These are phyloP conservation scores for Drosophila mettleri DNA, from an alignment of 2,888 invertebrate species.

Conservation along the genomic window DNA sequence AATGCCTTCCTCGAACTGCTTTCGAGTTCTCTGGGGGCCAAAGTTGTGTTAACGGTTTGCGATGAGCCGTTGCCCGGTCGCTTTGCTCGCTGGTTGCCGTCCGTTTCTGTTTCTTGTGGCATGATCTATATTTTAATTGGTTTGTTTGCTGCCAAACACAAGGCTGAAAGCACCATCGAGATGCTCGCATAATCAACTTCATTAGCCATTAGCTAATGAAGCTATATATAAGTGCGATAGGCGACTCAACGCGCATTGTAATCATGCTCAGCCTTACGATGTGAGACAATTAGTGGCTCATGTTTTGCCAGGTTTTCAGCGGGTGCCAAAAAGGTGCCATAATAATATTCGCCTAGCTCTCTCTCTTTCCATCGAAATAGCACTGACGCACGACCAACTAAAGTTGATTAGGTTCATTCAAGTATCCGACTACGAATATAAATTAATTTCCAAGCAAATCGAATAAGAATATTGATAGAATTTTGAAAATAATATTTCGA, in stretches of 20 bases:
- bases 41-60: slow-evolving; percentile 66
- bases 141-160: slow-evolving; percentile 38
- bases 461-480: neutral
- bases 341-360: slow-evolving; percentile 13
- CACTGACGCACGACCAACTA: neutral
- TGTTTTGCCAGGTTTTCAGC: slow-evolving; percentile 7
- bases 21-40: slow-evolving; percentile 53
- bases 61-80: slow-evolving; percentile 20
- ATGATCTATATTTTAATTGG: slow-evolving; percentile 79
- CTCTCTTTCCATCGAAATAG: neutral
- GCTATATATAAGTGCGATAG: slow-evolving; percentile 55
- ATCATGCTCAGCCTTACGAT: slow-evolving; percentile 36
- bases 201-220: slow-evolving; percentile 74
- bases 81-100: neutral
- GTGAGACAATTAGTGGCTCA: slow-evolving; percentile 57
- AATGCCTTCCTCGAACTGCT: slow-evolving; percentile 70
- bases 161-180: slow-evolving; percentile 6
- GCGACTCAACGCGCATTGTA: slow-evolving; percentile 26
- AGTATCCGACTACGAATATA: neutral
- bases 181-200: slow-evolving; percentile 53
- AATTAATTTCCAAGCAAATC: neutral
- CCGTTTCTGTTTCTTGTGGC: slow-evolving; percentile 37
- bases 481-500: neutral
- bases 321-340: slow-evolving; percentile 17
- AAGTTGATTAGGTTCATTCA: neutral